phyloP scores from a whole-genome alignment of 2,113 vertebrate genomes.

The Recurvirostra avosetta region DNA sequence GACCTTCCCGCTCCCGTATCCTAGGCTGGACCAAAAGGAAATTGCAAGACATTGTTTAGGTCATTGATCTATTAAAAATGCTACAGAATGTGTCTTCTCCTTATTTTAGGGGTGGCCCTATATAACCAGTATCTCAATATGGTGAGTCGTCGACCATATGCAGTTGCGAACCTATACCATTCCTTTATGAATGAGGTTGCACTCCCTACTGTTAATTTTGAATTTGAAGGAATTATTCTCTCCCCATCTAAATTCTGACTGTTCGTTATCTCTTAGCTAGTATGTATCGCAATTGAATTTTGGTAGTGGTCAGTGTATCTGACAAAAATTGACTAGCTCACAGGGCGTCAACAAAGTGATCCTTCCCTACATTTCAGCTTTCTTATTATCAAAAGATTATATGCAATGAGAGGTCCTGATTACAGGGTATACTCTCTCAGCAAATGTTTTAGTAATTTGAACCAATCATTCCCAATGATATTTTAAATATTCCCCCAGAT shows the following conservation, averaged over 20 bases:
- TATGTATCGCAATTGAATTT: not conserved
- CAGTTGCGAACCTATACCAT: not conserved
- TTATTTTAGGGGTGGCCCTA: not conserved
- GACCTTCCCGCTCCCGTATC: not conserved
- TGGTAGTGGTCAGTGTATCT: not conserved
- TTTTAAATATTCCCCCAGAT: not conserved
- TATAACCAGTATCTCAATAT: not conserved
- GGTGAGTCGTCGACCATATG: not conserved
- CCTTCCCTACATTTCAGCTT: not conserved
- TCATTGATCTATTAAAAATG: not conserved
- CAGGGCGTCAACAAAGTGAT: not conserved
- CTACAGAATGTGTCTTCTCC: not conserved
- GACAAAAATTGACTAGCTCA: not conserved
- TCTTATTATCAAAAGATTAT: not conserved
- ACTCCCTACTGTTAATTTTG: not conserved
- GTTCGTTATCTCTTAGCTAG: not conserved
- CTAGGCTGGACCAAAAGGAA: not conserved
- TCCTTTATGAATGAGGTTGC: not conserved
- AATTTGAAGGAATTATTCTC: not conserved
- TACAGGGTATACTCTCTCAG: not conserved
- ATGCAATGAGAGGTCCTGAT: not conserved
- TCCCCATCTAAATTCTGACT: not conserved
- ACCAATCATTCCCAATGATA: not conserved
- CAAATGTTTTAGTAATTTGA: not conserved
- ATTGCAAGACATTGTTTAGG: not conserved